Evolutionary conservation across 2,113 vertebrate species (phyloP).

Genomic region (Grammomys dolichurus): DNA sequence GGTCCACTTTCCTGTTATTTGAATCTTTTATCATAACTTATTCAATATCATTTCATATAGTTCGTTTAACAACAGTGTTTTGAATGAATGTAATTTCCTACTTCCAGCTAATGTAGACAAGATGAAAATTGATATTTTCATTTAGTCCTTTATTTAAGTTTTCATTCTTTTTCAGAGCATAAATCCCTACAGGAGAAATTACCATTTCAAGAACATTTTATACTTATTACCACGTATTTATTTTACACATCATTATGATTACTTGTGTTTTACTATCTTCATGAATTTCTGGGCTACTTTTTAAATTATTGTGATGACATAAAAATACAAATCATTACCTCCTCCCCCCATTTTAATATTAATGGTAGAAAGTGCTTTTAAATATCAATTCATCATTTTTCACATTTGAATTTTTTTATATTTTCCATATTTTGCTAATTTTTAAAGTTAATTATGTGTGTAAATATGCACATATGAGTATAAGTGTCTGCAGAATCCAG

Average conservation of each 20-base stretch:
- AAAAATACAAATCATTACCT: not conserved
- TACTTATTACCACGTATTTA: not conserved
- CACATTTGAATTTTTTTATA: not conserved
- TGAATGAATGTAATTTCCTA: not conserved
- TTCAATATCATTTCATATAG: not conserved
- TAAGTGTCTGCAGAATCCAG: too few relatives aligned
- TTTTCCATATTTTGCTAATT: not conserved
- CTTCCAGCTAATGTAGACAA: not conserved
- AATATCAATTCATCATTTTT: not conserved
- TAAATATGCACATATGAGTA: not conserved
- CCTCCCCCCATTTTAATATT: not conserved
- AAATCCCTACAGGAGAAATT: not conserved
- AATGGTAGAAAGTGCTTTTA: not conserved
- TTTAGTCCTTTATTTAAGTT: not conserved
- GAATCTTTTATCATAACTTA: not conserved
- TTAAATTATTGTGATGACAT: not conserved
- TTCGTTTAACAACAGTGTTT: not conserved
- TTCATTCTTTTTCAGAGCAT: not conserved
- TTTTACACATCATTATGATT: not conserved
- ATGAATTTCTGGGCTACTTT: not conserved
- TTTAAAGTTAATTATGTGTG: not conserved
- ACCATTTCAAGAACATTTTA: not conserved
- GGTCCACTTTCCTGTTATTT: not conserved
- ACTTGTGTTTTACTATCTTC: not conserved
- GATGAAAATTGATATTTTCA: constrained; percentile 2